Evolutionary conservation across 2,797 vertebrate genomes (phyloP).

Genomic region (Cyclura pinguis): DNA sequence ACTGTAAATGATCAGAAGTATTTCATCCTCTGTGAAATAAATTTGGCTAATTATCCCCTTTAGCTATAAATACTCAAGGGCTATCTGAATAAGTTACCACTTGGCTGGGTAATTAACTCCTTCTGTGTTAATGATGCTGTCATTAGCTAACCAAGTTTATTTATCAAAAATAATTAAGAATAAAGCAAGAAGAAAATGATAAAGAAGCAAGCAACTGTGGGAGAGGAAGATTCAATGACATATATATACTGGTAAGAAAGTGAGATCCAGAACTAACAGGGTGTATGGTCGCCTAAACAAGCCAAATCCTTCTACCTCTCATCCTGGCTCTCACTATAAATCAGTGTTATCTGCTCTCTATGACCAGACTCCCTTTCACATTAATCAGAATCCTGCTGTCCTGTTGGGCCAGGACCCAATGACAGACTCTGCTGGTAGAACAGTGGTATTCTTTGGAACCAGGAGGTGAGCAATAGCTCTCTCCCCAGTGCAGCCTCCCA

Average conservation of each 20-base stretch:
- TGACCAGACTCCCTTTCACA: neutral
- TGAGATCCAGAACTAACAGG: neutral
- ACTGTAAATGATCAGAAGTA: constrained; percentile 10
- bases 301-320: neutral
- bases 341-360: neutral
- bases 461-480: neutral
- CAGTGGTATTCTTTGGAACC: neutral
- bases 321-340: neutral
- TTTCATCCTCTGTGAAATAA: constrained; percentile 40
- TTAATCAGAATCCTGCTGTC: neutral
- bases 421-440: neutral
- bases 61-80: constrained; percentile 10
- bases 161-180: constrained; percentile 21
- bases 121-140: constrained; percentile 22
- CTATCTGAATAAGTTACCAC: constrained; percentile 13
- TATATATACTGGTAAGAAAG: neutral
- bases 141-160: constrained; percentile 15
- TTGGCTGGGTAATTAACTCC: constrained; percentile 30
- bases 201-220: neutral
- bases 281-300: neutral
- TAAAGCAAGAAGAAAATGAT: neutral
- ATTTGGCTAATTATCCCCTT: constrained; percentile 44
- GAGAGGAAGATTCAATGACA: neutral
- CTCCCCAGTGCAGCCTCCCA: neutral
- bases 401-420: neutral